A percentile compares a stretch with the other conserved stretches of the same genome.
These are phyloP conservation scores for Sebastes taczanowskii DNA, from an alignment of 2,797 vertebrate genomes.

Conservation along the genomic window DNA sequence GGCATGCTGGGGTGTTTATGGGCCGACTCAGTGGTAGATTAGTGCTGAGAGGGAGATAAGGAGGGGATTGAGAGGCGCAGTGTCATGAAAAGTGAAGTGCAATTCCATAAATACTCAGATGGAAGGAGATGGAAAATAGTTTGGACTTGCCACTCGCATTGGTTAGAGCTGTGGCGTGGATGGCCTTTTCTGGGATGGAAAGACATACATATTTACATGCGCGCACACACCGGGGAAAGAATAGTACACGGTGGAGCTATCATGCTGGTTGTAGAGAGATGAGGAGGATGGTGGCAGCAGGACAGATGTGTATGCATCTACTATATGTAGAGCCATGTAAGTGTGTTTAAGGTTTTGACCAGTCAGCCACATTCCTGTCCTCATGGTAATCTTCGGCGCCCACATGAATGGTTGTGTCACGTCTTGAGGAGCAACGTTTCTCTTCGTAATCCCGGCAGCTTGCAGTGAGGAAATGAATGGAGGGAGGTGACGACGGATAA, in stretches of 20 bases:
- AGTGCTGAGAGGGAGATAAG: constrained; percentile 5
- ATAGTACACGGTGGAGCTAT: not conserved
- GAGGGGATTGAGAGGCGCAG: not conserved
- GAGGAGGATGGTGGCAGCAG: not conserved
- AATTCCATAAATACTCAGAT: constrained; percentile 36
- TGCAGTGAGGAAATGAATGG: constrained; percentile 59
- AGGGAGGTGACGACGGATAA: constrained; percentile 59
- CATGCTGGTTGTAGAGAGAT: not conserved
- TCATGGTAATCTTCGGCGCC: constrained; percentile 33
- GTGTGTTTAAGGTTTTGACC: constrained; percentile 8
- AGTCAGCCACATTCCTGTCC: constrained; percentile 15
- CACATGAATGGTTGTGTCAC: constrained; percentile 47
- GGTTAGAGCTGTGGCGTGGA: not conserved
- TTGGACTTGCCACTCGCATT: not conserved
- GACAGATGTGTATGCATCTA: not conserved
- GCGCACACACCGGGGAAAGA: not conserved
- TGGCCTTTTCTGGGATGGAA: not conserved
- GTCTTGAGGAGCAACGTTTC: constrained; percentile 54
- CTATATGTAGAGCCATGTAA: not conserved
- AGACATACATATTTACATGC: not conserved
- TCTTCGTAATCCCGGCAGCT: constrained; percentile 60
- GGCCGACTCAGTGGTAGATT: constrained; percentile 8
- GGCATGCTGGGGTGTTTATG: constrained; percentile 35
- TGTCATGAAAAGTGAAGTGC: constrained; percentile 10
- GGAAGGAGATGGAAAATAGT: constrained; percentile 15